Evolutionary conservation across 2,888 invertebrate species (phyloP), one percentile per base, ranked within the genome.

Genomic region (Chromoteleia sp.): DNA sequence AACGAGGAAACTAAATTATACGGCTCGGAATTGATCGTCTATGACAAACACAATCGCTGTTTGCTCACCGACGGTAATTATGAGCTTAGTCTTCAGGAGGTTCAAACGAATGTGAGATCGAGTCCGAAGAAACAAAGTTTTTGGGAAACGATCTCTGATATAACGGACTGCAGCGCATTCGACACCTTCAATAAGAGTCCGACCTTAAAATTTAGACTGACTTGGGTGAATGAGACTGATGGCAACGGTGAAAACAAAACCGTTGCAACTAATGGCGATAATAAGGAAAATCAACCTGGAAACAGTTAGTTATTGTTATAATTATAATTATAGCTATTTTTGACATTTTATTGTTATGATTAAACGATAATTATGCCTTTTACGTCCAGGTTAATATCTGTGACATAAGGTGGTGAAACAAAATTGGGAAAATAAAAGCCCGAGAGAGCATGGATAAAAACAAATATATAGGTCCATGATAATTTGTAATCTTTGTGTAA

Each of bases 31-130:
- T 92, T 98, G 73, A 95, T 97, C 76, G 95, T 98, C 29, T 98
- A 97, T 89, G 98, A 98, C 91, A 97, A 97, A 90, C 95, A 97
- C 87, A 97, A 96, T 88, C 94, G 97, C 12, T 98, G 98, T 89
- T 93, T 97, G 68, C 93, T 98, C 58, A 96, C 95, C 0, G 97
- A 97, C 85, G 98, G 98, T 2, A 97, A 98, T 90, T 98, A 98
- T 92, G 98, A 98, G 90, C 93, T 98, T 74, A 95, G 96, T 59
- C 92, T 98, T 81, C 96, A 97, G 87, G 97, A 97, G 86, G 94
- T 96, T 39, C 92, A 92, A 77, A 88, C 91, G 12, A 91, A 91
- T 78, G 88, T 92, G 39, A 88, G 92, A 63, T 89, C 91, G 45
- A 92, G 93, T 80, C 95, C 96, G 8, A 95, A 95, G 89, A 95